Conservation (phyloP, 2,888 invertebrate species). For the Salticus scenicus region DNA sequence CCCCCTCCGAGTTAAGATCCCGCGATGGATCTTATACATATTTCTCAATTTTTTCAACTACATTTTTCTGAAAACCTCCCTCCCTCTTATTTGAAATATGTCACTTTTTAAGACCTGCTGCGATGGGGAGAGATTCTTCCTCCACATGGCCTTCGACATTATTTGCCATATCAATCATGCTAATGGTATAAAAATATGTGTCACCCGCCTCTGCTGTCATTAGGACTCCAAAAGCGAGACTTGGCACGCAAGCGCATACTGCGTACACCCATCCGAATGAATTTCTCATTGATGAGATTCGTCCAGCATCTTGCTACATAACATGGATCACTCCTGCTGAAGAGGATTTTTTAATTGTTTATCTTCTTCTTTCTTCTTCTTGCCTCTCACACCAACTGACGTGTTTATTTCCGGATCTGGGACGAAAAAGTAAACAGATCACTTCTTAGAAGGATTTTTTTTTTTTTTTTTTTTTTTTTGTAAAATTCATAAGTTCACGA, state of each 20-base stretch:
- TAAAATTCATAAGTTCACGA: too few species aligned
- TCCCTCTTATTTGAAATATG: slow-evolving; percentile 54
- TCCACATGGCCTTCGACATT: slow-evolving; percentile 47
- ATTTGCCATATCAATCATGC: slow-evolving; percentile 67
- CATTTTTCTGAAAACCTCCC: slow-evolving; percentile 51
- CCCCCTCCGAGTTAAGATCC: slow-evolving; percentile 1
- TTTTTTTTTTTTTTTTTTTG: too few species aligned
- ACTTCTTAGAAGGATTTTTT: neutral
- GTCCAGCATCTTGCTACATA: neutral
- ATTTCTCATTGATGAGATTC: neutral
- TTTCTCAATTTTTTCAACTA: slow-evolving; percentile 28
- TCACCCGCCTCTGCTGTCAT: slow-evolving; percentile 52
- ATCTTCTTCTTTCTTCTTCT: neutral
- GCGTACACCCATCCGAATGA: slow-evolving; percentile 1
- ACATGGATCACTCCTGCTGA: neutral
- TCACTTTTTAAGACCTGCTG: slow-evolving; percentile 48
- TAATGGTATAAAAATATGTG: slow-evolving; percentile 66
- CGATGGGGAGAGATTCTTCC: slow-evolving; percentile 6
- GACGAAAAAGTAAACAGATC: neutral
- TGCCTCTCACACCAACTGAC: neutral
- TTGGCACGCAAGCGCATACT: slow-evolving; percentile 9
- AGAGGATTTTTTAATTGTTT: neutral
- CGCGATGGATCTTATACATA: slow-evolving; percentile 29
- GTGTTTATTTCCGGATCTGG: neutral
- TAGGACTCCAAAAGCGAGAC: slow-evolving; percentile 46